Evolutionary conservation across 2,113 vertebrate genomes (phyloP), one percentile per base, ranked within the genome.

Genomic region (Mesocricetus auratus): DNA sequence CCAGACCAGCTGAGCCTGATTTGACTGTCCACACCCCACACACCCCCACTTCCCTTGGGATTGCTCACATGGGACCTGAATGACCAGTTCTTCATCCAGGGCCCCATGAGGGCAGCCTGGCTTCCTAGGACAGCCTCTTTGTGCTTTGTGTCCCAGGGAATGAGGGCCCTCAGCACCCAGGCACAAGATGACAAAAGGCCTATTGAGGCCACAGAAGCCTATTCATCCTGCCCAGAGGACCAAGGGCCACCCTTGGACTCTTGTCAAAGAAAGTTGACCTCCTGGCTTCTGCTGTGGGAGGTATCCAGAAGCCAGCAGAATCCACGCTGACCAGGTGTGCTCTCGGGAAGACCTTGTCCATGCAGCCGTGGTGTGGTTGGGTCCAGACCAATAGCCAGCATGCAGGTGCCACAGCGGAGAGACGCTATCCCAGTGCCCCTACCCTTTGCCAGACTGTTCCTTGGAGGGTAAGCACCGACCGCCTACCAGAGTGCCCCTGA

Each of bases 131-230:
- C 53, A n/a, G 90, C 31, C 3, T 11, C 94, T 95, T 91, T 96
- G 97, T 95, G 73, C 60, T 53, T 19, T 83, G 93, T 90, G 93
- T 21, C 93, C 88, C 0, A 6, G 90, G 87, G 64, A 45, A 86
- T 69, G 64, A 78, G 93, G 53, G 74, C 62, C 74, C 19, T 2
- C 5, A 33, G 86, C 91, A 56, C 22, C 42, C 33, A 50, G 66
- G 86, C 93, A 36, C n/a, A 21, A 33, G 94, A 3, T 50, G 64
- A 77, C 95, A 73, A 97, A 97, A 94, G 95, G 86, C 96, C 94
- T 15, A 89, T 97, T 96, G 96, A 97, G 77, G 33, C 31, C 96
- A 97, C 94, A 97, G 95, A 96, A 39, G 96, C 95, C 71, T 39
- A 90, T 97, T 98, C 94, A 97, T 42, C 16, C 53, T 0, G 53